These are phyloP conservation scores for Campylomormyrus numenius DNA, from an alignment of 2,113 vertebrate genomes.

Conservation along the genomic window DNA sequence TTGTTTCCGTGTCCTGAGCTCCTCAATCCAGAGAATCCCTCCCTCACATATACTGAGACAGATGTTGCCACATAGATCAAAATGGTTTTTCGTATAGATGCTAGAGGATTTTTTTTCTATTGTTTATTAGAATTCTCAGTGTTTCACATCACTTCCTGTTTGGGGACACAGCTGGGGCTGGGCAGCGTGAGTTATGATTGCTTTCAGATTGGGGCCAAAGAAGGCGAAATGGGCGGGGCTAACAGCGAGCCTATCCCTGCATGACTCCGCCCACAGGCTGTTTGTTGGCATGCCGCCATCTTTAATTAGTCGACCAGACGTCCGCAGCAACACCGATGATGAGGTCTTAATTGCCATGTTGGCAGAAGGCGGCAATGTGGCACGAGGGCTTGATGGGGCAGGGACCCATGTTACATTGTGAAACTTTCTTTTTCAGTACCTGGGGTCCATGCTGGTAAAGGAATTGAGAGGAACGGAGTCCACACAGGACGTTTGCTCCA, in stretches of 20 bases:
- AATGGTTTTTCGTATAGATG: neutral
- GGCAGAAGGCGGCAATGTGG: neutral
- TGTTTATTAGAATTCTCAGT: neutral
- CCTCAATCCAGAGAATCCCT: neutral
- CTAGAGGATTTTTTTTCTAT: neutral
- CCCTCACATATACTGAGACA: neutral
- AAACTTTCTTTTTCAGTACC: slow-evolving; percentile 66
- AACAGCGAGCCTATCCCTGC: neutral
- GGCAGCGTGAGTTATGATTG: neutral
- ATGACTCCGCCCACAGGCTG: neutral
- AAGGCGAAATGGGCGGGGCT: neutral
- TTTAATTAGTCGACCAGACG: neutral
- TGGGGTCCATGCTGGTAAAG: slow-evolving; percentile 99
- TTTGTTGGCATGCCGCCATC: neutral
- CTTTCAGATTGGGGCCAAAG: neutral
- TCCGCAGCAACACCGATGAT: neutral
- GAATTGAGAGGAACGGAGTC: slow-evolving; percentile 96
- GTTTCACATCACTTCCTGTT: neutral
- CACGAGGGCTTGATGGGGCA: neutral
- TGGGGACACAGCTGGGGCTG: neutral
- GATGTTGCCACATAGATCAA: neutral
- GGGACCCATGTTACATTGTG: neutral
- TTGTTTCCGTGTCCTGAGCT: neutral
- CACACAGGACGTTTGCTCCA: slow-evolving; percentile 95
- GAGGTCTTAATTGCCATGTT: neutral